These are phyloP conservation scores for Myodes glareolus DNA, from an alignment of 2,113 vertebrate genomes.

Conservation along the genomic window DNA sequence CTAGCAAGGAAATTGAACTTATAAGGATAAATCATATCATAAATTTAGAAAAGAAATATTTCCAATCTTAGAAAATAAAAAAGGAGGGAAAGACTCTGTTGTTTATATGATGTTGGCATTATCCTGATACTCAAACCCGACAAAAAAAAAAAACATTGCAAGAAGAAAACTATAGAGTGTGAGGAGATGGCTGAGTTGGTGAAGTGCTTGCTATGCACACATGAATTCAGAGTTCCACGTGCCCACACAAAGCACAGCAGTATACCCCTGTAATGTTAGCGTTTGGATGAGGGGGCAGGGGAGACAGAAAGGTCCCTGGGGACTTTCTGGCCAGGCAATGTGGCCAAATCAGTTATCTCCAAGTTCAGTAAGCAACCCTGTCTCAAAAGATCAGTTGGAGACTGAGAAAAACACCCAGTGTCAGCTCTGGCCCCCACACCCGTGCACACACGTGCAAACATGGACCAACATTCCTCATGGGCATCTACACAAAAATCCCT, in stretches of 20 bases:
- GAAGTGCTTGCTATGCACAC: neutral
- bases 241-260: neutral
- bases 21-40: neutral
- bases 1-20: constrained; percentile 17
- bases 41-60: neutral
- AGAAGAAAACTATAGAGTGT: neutral
- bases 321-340: neutral
- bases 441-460: neutral
- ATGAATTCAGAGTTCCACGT: neutral
- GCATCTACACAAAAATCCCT: neutral
- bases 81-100: neutral
- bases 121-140: neutral
- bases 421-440: neutral
- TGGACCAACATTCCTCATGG: neutral
- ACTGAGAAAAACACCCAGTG: neutral
- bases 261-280: neutral
- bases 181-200: neutral
- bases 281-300: neutral
- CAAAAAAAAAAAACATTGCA: neutral
- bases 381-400: neutral
- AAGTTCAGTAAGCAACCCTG: neutral
- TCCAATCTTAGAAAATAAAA: neutral
- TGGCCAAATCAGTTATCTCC: neutral
- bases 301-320: neutral
- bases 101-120: neutral